Conservation (phyloP, 2,797 vertebrate genomes). For the Buceros bicornis region DNA sequence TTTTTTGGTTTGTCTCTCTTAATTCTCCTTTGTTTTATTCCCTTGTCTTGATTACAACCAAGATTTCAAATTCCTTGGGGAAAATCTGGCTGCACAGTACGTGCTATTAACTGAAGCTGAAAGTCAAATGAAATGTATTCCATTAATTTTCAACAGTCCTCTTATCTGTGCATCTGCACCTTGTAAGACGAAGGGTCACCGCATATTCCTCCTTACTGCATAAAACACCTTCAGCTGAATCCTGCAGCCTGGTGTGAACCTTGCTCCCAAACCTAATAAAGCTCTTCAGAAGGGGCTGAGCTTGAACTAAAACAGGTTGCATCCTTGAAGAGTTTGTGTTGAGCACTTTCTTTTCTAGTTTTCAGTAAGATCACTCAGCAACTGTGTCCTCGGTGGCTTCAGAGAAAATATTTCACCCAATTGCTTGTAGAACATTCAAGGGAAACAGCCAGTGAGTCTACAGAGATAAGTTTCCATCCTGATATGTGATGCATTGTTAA, state of each 20-base stretch:
- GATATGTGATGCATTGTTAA: neutral
- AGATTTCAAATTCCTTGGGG: neutral
- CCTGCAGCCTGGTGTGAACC: neutral
- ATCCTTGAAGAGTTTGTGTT: neutral
- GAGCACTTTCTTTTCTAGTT: neutral
- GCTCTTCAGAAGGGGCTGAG: neutral
- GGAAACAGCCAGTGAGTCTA: neutral
- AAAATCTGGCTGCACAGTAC: neutral
- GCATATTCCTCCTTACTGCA: neutral
- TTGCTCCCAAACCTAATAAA: neutral
- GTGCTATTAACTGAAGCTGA: neutral
- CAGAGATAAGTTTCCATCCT: neutral
- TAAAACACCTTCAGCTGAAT: neutral
- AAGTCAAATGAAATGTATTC: neutral
- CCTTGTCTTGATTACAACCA: neutral
- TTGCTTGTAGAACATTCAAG: neutral
- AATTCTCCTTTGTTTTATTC: neutral
- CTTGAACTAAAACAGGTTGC: neutral
- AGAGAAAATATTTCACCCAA: neutral
- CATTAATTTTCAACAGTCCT: slow-evolving; percentile 1
- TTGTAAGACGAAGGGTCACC: neutral
- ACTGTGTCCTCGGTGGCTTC: neutral
- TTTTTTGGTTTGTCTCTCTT: neutral
- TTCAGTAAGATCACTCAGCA: neutral
- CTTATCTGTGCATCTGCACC: neutral